These are phyloP conservation scores for Himalopsyche anomala DNA, from an alignment of 2,888 invertebrate species.

Conservation along the genomic window DNA sequence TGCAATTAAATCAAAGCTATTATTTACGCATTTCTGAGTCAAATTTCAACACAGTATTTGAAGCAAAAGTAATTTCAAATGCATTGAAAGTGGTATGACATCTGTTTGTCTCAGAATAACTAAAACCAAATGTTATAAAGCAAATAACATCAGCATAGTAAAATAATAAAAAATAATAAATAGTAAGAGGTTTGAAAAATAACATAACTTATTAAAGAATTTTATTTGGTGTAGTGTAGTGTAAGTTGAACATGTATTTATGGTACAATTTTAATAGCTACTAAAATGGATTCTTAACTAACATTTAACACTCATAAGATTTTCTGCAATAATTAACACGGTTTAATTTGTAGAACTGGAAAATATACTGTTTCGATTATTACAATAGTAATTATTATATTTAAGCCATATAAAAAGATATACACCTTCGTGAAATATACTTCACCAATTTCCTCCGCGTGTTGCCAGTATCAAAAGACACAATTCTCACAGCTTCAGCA, in stretches of 20 bases:
- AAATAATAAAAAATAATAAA: too few species aligned
- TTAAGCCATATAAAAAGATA: conserved; percentile 40
- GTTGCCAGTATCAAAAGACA: conserved; percentile 44
- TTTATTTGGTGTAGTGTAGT: conserved; percentile 4
- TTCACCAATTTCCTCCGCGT: conserved; percentile 19
- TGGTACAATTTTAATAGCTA: conserved; percentile 11
- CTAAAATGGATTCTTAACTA: conserved; percentile 35
- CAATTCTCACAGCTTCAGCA: conserved; percentile 39
- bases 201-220: background rate
- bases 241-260: conserved; percentile 8
- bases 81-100: too few species aligned
- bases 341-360: conserved; percentile 39
- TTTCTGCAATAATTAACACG: conserved; percentile 34
- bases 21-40: too few species aligned
- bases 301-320: conserved; percentile 43
- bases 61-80: too few species aligned
- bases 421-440: conserved; percentile 27
- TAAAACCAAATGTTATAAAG: too few species aligned
- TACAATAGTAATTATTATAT: conserved; percentile 16
- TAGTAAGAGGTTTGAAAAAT: too few species aligned
- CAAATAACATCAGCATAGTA: too few species aligned
- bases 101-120: too few species aligned
- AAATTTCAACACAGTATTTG: too few species aligned
- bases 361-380: conserved; percentile 27
- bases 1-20: too few species aligned